Percentiles rank a stretch among this genome's conserved stretches.
Conservation (phyloP, 2,888 invertebrate species). For the Drosophila lacicola region DNA sequence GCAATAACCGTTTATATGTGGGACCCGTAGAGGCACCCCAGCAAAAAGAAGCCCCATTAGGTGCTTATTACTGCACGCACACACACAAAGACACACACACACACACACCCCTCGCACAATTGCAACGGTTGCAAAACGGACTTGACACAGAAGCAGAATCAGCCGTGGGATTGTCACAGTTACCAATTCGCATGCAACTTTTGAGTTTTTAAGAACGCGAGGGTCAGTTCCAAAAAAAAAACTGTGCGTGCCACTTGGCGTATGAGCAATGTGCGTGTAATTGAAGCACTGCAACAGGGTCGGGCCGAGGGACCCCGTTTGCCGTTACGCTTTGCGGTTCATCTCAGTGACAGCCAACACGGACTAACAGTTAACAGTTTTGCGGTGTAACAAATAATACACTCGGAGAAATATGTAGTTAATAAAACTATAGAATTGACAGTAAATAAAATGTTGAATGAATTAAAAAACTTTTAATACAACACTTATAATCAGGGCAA, state of each 20-base stretch:
- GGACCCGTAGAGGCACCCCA: slow-evolving; percentile 21
- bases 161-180: slow-evolving; percentile 61
- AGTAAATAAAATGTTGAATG: too few species aligned
- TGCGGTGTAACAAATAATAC: slow-evolving; percentile 32
- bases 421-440: neutral
- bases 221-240: slow-evolving; percentile 35
- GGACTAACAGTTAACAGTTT: slow-evolving; percentile 34
- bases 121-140: slow-evolving; percentile 60
- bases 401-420: slow-evolving; percentile 1
- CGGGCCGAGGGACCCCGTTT: slow-evolving; percentile 25
- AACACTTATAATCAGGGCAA: too few species aligned
- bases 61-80: slow-evolving; percentile 63
- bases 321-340: slow-evolving; percentile 57
- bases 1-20: slow-evolving; percentile 55
- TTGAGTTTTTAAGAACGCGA: slow-evolving; percentile 3
- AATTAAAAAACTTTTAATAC: neutral
- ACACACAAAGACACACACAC: neutral
- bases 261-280: slow-evolving; percentile 58
- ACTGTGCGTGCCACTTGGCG: slow-evolving; percentile 35
- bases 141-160: slow-evolving; percentile 62
- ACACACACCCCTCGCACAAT: slow-evolving; percentile 17
- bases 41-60: slow-evolving; percentile 71
- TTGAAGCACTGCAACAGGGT: slow-evolving; percentile 51
- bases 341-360: slow-evolving; percentile 46
- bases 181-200: slow-evolving; percentile 46